A percentile compares a stretch with the other conserved stretches of the same genome.
Conservation (phyloP, 2,888 invertebrate species). For the Drosophila emarginata region DNA sequence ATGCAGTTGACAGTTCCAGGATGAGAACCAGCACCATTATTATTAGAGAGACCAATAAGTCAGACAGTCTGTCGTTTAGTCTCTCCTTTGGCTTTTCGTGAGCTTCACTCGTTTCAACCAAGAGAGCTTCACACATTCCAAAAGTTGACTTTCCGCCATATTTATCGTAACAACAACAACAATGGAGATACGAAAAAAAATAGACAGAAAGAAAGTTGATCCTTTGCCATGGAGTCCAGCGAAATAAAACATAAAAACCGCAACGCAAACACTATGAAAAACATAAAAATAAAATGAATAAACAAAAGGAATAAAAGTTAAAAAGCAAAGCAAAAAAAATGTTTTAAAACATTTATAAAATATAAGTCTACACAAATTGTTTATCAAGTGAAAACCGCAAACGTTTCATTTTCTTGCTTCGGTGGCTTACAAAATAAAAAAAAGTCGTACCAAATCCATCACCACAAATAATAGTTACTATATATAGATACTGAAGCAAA, state of each 20-base stretch:
- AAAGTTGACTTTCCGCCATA: conserved; percentile 67
- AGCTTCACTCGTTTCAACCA: background rate
- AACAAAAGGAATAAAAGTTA: conserved; percentile 13
- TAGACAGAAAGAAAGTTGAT: conserved; percentile 66
- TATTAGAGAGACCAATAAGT: no score
- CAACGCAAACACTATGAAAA: conserved; percentile 37
- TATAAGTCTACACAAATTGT: conserved; percentile 63
- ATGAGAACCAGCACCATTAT: no score
- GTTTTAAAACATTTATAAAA: conserved; percentile 47
- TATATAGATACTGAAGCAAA: no score
- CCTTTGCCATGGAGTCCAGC: conserved; percentile 48
- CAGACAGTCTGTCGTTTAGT: background rate
- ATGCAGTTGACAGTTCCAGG: no score
- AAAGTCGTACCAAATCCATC: background rate
- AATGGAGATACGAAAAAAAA: no score
- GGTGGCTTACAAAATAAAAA: background rate
- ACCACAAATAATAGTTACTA: no score
- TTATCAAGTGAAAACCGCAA: conserved; percentile 70
- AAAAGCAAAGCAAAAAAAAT: conserved; percentile 4
- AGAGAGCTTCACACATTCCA: background rate
- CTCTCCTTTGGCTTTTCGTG: no score
- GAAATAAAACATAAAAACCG: conserved; percentile 38
- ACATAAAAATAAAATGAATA: background rate
- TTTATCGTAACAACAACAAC: conserved; percentile 28
- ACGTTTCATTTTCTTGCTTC: conserved; percentile 43